Evolutionary conservation across 2,888 invertebrate species (phyloP).

Genomic region (Agrochola lota): DNA sequence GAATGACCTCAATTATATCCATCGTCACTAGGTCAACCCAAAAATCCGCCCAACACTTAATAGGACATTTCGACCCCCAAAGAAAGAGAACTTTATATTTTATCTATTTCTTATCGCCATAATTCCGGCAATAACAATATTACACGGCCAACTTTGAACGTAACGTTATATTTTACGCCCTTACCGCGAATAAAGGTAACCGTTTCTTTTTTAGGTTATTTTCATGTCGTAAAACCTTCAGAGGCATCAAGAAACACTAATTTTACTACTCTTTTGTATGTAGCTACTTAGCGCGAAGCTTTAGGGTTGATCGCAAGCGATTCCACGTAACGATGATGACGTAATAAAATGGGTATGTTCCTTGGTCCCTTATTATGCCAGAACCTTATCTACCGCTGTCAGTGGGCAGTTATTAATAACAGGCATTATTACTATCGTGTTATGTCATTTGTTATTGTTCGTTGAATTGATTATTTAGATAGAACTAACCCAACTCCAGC

Average conservation of each 20-base stretch:
- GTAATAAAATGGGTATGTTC: conserved; percentile 68
- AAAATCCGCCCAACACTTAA: conserved; percentile 12
- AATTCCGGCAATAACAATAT: conserved; percentile 44
- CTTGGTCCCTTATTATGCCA: conserved; percentile 66
- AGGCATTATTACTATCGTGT: conserved; percentile 61
- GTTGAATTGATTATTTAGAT: conserved; percentile 42
- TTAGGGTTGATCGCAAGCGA: conserved; percentile 67
- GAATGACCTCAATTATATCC: not conserved
- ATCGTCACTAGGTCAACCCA: not conserved
- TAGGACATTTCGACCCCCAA: conserved; percentile 39
- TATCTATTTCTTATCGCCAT: conserved; percentile 42
- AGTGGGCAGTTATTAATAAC: conserved; percentile 75
- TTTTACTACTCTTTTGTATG: conserved; percentile 56
- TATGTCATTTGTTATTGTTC: conserved; percentile 56
- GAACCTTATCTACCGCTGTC: conserved; percentile 73
- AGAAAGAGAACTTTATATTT: conserved; percentile 50
- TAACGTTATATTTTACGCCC: conserved; percentile 47
- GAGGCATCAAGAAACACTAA: conserved; percentile 56
- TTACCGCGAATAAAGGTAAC: conserved; percentile 46
- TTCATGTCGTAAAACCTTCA: conserved; percentile 49
- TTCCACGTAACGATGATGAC: conserved; percentile 71
- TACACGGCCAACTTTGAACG: conserved; percentile 43
- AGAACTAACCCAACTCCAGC: conserved; percentile 16
- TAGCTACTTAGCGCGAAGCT: conserved; percentile 57
- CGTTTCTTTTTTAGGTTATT: conserved; percentile 52